Conservation (phyloP, 2,113 vertebrate species). For the Vimba vimba region DNA sequence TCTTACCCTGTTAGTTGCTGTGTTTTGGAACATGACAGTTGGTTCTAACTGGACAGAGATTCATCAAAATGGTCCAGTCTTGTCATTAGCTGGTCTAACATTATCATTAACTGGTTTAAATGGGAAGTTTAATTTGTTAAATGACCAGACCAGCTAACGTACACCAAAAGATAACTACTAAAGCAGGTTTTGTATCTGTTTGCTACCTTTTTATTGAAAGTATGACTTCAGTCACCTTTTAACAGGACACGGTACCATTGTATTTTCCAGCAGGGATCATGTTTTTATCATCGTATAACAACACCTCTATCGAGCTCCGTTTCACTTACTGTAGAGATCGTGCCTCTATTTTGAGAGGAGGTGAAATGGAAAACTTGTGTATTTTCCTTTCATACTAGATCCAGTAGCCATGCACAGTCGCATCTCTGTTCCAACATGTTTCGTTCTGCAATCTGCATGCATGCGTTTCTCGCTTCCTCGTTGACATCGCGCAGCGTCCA, state of each 20-base stretch:
- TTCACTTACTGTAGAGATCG: background rate
- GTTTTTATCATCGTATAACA: background rate
- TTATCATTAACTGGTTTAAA: background rate
- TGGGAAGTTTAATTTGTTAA: background rate
- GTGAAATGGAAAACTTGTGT: background rate
- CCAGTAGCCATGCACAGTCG: background rate
- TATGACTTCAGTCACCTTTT: conserved; percentile 74
- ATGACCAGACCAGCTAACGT: background rate
- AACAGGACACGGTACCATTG: conserved; percentile 68
- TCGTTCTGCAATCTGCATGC: too few relatives aligned
- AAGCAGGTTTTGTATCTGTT: background rate
- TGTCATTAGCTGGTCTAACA: background rate
- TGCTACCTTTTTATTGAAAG: background rate
- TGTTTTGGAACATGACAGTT: background rate
- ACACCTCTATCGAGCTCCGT: background rate
- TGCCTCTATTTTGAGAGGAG: background rate
- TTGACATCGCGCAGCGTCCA: conserved; percentile 5
- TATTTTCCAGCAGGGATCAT: conserved; percentile 74
- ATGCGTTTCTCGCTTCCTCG: conserved; percentile 20
- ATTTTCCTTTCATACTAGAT: background rate
- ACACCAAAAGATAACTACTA: background rate
- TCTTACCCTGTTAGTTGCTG: background rate
- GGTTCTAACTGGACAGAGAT: background rate
- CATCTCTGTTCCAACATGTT: background rate
- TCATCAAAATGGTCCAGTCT: background rate